Conservation (phyloP, 2,113 vertebrate species). For the Microtus richardsoni region DNA sequence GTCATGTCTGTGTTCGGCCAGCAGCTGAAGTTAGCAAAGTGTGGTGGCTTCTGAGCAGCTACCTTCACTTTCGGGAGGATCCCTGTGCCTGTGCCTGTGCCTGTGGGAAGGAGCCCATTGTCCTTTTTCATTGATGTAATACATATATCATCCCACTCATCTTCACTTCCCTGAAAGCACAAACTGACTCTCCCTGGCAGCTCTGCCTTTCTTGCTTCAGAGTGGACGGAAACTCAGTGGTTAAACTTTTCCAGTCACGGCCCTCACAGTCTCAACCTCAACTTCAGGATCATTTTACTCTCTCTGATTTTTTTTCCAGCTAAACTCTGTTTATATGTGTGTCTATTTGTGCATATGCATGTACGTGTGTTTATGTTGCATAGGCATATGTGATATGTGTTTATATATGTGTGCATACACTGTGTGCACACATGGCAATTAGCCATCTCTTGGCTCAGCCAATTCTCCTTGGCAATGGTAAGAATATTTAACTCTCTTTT, state of each 20-base stretch:
- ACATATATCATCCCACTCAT: background rate
- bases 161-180: constrained; percentile 34
- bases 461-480: constrained; percentile 60
- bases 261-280: background rate
- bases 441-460: constrained; percentile 63
- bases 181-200: constrained; percentile 27
- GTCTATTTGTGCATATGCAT: background rate
- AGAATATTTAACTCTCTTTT: constrained; percentile 52
- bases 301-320: constrained; percentile 48
- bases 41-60: background rate
- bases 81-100: background rate
- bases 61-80: constrained; percentile 19
- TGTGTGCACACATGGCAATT: background rate
- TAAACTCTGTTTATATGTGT: background rate
- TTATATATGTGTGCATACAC: background rate
- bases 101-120: background rate
- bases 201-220: background rate
- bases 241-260: background rate
- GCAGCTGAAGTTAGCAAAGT: background rate
- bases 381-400: background rate
- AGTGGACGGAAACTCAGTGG: background rate
- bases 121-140: constrained; percentile 7
- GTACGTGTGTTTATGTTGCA: too few species aligned
- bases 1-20: background rate
- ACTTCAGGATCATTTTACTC: background rate